Evolutionary conservation across 1,140 invertebrate genomes (phyloP).

Genomic region (Cyphomyrmex costatus): DNA sequence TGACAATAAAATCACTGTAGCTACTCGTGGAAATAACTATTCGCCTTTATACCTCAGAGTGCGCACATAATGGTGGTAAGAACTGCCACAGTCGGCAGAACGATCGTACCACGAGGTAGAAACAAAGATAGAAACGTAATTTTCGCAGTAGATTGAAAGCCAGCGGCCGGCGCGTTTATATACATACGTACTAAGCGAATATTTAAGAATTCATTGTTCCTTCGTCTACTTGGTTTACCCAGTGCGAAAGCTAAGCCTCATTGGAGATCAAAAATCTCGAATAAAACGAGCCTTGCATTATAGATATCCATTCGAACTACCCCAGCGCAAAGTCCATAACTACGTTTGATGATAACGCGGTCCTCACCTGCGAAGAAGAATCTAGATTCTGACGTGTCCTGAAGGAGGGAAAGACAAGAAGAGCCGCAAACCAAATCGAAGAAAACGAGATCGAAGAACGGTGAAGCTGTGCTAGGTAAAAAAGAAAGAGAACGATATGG

Average conservation of each 20-base stretch:
- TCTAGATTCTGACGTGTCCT: conserved; percentile 47
- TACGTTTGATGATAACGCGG: conserved; percentile 67
- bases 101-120: not conserved
- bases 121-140: conserved; percentile 33
- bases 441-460: conserved; percentile 45
- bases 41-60: not conserved
- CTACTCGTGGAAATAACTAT: conserved; percentile 39
- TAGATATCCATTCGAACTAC: conserved; percentile 78
- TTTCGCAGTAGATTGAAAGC: conserved; percentile 63
- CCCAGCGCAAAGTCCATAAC: conserved; percentile 70
- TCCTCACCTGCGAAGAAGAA: conserved; percentile 37
- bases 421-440: conserved; percentile 33
- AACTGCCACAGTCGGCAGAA: not conserved
- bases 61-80: not conserved
- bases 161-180: not conserved
- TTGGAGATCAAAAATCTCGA: conserved; percentile 79
- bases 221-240: conserved; percentile 56
- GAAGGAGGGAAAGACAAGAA: not conserved
- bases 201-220: conserved; percentile 78
- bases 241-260: conserved; percentile 70
- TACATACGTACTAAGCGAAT: conserved; percentile 70
- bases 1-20: conserved; percentile 51
- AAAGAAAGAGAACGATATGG: conserved; percentile 45
- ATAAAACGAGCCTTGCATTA: conserved; percentile 80
- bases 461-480: not conserved